phyloP scores from a whole-genome alignment of 2,113 vertebrate species.

The Pelecanoides urinatrix region DNA sequence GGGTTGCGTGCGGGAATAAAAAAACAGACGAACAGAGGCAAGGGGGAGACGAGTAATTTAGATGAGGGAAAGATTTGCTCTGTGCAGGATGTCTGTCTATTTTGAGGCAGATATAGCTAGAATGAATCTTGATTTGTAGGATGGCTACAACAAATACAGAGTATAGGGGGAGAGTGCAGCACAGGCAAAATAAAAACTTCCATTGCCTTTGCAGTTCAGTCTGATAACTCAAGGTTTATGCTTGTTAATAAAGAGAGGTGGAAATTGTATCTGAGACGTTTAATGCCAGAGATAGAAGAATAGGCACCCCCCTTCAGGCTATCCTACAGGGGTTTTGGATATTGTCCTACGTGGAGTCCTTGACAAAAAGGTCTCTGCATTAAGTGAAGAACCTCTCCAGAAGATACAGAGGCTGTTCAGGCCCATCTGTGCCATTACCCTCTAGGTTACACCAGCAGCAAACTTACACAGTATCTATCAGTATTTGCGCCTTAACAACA shows the following conservation, averaged over 20 bases:
- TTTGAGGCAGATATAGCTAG: neutral
- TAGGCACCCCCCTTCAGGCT: neutral
- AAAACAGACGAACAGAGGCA: constrained; percentile 27
- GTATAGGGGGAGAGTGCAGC: neutral
- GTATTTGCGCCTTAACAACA: neutral
- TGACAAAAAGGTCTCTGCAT: neutral
- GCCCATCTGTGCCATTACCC: neutral
- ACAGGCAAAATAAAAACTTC: neutral
- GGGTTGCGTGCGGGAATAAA: neutral
- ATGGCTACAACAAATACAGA: neutral
- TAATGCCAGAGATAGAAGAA: neutral
- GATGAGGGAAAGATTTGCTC: neutral
- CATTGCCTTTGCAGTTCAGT: neutral
- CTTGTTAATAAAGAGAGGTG: neutral
- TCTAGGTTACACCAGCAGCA: neutral
- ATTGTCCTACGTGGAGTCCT: neutral
- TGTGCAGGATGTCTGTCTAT: neutral
- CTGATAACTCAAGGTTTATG: neutral
- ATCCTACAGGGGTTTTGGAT: neutral
- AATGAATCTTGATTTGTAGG: neutral
- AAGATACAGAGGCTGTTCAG: neutral
- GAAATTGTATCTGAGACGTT: neutral
- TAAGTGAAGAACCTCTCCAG: neutral
- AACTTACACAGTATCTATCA: neutral
- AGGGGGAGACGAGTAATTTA: neutral